phyloP scores from a whole-genome alignment of 2,113 vertebrate species.

The Campylorhamphus procurvoides region DNA sequence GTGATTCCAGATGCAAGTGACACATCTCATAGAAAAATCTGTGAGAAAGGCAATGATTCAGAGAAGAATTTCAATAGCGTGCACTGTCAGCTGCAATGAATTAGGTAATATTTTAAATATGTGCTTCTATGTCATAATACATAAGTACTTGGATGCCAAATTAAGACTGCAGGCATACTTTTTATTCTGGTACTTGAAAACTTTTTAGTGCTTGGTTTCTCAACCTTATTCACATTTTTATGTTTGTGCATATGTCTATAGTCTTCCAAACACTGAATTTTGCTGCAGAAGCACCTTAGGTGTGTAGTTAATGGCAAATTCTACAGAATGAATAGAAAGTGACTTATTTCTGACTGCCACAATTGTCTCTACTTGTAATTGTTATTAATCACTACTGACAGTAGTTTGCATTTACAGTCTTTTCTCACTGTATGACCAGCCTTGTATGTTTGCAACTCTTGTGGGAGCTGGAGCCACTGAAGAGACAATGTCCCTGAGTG shows the following conservation, averaged over 20 bases:
- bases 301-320: background rate
- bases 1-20: background rate
- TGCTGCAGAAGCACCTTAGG: background rate
- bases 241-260: background rate
- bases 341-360: background rate
- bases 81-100: background rate
- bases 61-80: background rate
- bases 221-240: background rate
- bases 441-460: background rate
- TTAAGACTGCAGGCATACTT: background rate
- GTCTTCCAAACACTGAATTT: background rate
- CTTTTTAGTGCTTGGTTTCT: background rate
- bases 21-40: background rate
- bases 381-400: background rate
- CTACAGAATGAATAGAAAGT: background rate
- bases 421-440: background rate
- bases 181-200: constrained; percentile 1
- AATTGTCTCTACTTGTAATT: background rate
- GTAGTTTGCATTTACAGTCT: background rate
- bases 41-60: constrained; percentile 22
- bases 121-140: background rate
- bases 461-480: background rate
- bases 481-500: background rate
- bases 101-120: background rate
- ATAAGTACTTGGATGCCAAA: background rate